A percentile compares a stretch with the other conserved stretches of the same genome.
These are phyloP conservation scores for Nannoperca australis DNA, from an alignment of 2,797 vertebrate genomes.

Conservation along the genomic window DNA sequence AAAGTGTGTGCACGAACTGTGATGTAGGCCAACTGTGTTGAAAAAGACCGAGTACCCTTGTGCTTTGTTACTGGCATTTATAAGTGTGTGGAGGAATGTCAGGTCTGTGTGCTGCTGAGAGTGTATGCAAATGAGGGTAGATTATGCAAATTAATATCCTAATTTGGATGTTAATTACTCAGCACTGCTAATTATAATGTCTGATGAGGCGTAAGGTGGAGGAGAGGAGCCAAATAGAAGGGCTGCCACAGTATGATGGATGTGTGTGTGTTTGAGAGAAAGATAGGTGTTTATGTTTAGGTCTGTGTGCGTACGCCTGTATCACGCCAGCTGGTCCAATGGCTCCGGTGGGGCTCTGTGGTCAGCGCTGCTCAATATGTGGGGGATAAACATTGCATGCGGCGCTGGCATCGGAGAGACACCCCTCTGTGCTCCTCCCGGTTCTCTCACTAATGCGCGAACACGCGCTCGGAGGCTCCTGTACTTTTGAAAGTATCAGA, in stretches of 20 bases:
- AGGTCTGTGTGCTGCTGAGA: constrained; percentile 46
- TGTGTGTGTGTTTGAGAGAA: constrained; percentile 36
- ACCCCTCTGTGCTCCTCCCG: constrained; percentile 17
- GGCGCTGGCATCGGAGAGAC: constrained; percentile 60
- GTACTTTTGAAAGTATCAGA: constrained; percentile 23
- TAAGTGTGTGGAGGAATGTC: constrained; percentile 48
- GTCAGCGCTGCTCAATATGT: constrained; percentile 81
- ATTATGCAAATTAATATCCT: constrained; percentile 80
- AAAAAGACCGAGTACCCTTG: constrained; percentile 30
- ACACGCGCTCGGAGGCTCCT: constrained; percentile 18
- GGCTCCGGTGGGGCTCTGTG: constrained; percentile 75
- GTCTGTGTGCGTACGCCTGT: constrained; percentile 54
- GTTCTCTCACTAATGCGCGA: constrained; percentile 35
- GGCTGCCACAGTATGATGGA: constrained; percentile 58
- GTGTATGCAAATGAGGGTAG: constrained; percentile 64
- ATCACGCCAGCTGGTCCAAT: constrained; percentile 79
- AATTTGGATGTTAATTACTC: constrained; percentile 86
- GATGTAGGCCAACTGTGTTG: not conserved
- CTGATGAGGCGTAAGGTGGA: constrained; percentile 78
- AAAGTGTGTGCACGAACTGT: not conserved
- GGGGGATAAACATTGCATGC: constrained; percentile 80
- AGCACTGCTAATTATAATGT: constrained; percentile 82
- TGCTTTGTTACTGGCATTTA: constrained; percentile 36
- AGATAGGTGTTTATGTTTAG: constrained; percentile 50
- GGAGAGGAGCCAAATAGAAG: constrained; percentile 60